Evolutionary conservation across 1,140 invertebrate species (phyloP), one percentile per base, ranked within the genome.

Genomic region (Anastrepha ludens): DNA sequence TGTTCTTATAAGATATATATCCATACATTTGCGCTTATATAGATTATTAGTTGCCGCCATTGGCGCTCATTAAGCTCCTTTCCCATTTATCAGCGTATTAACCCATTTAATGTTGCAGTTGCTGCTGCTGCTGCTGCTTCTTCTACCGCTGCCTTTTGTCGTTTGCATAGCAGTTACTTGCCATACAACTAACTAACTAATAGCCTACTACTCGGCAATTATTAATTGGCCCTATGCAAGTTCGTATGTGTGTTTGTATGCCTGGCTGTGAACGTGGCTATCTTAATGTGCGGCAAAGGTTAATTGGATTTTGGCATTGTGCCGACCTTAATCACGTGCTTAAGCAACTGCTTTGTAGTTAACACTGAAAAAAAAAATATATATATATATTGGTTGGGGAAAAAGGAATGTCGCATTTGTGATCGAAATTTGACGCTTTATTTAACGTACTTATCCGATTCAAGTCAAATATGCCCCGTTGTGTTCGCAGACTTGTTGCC

Each of bases 231-330:
- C 15, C 20, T 81, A 29, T 55, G n/a, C 47, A 0, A 55, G 9
- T 29, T 20, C 9, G 11, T 20, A 65, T 17, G 41, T 8, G 2
- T 55, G 8, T n/a, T 39, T 81, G 47, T 55, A 15, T 81, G 47
- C 15, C 17, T 55, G 47, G 2, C 15, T 3, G 70, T 50, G n/a
- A 81, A 55, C 41, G 47, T 55, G 44, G 55, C 74, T 29, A 81
- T 81, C 74, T 81, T 81, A 81, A 81, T 55, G 74, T 29, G 47
- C 15, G 44, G 17, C 41, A 55, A 55, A 81, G 74, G 74, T 81
- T 55, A 81, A 81, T 81, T 81, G 74, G 74, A 81, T 81, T 81
- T 81, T 81, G 50, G 74, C 47, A 81, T 81, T 81, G 17, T 81
- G 47, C 47, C 74, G 13, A 81, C 74, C 74, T 81, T 74, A 74